Evolutionary conservation across 2,113 vertebrate species (phyloP), one percentile per base, ranked within the genome.

Genomic region (Pelecanoides urinatrix): DNA sequence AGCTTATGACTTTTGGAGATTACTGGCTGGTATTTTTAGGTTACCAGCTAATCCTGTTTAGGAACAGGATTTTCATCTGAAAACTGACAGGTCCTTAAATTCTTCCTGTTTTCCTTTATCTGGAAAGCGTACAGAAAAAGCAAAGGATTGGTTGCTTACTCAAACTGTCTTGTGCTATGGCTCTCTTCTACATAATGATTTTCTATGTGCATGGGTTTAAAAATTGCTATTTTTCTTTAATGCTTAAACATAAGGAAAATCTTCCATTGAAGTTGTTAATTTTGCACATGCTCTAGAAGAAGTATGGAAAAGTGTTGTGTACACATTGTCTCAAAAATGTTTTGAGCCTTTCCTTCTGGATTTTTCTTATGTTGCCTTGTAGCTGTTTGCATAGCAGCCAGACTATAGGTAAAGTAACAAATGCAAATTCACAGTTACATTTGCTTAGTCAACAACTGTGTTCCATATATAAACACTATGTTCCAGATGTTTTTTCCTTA

Each of bases 21-120:
- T 89, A 94, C 79, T 83, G 83, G 42, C 22, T 93, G 88, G 62
- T 94, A 86, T 93, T 93, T 96, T 96, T 96, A 89, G 89, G 62
- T 83, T 95, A 88, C 55, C 30, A 74, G 68, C 22, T 94, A 94
- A 94, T 96, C 88, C 70, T 93, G 49, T 90, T 93, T 82, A 80
- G 90, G 47, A 94, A 61, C 84, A 82, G 88, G 65, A 74, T 92
- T 95, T 96, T 95, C 32, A 49, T 66, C 45, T 87, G 86, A 92
- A 96, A 95, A 93, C 74, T 58, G 66, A 42, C 40, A 79, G 21
- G 25, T 85, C 42, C 61, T 74, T 92, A 59, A 63, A 84, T 94
- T 92, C 73, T 92, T 88, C 34, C 36, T 73, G 38, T 59, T 94
- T 86, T 71, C 30, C 47, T 92, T 92, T 47, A 63, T 61, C 25